Evolutionary conservation across 2,113 vertebrate genomes (phyloP), one percentile per base, ranked within the genome.

Genomic region (Oryzias curvinotus): DNA sequence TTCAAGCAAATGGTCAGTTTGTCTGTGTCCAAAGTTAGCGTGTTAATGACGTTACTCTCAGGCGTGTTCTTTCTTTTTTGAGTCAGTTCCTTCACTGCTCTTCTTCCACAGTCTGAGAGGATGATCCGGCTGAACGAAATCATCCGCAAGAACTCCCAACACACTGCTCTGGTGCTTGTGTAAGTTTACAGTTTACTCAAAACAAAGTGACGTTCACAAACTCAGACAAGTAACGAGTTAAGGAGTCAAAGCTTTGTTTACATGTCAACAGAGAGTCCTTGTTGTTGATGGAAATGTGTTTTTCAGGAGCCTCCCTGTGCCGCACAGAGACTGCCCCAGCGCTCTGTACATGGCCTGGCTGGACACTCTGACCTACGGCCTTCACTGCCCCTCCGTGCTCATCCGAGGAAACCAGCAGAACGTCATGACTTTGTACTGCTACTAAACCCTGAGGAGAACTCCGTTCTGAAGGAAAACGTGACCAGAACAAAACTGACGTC

Each of bases 391-490:
- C 0, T 42, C 67, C 0, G 73, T 82, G 50, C 87, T 93, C 36
- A 92, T 91, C 51, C 71, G 83, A 65, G 88, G 92, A 43, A 92
- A 92, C 78, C 93, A 93, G 75, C 82, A 93, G 62, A 89, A 91
- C 6, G 82, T 87, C 1, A 80, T 91, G 50, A 92, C 85, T 1
- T 79, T 91, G 69, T 91, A 89, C 87, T 92, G 91, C 75, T 89
- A 91, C 62, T 92, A 73, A 91, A 62, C 18, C 8, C 36, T 12
- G 36, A 36, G 36, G 26, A 28, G 26, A 28, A 5, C 5, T 7
- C 8, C 10, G 2, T 36, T 36, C 36, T 36, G 36, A 36, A 12
- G 10, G 8, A 36, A 5, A 5, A 5, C 6, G 26, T 28, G 26
- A 36, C 36, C 8, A 36, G 36, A 36, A 36, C 10, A 36, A 36